phyloP scores from a whole-genome alignment of 2,888 invertebrate genomes.

The Vannuccia rotundouncinata region DNA sequence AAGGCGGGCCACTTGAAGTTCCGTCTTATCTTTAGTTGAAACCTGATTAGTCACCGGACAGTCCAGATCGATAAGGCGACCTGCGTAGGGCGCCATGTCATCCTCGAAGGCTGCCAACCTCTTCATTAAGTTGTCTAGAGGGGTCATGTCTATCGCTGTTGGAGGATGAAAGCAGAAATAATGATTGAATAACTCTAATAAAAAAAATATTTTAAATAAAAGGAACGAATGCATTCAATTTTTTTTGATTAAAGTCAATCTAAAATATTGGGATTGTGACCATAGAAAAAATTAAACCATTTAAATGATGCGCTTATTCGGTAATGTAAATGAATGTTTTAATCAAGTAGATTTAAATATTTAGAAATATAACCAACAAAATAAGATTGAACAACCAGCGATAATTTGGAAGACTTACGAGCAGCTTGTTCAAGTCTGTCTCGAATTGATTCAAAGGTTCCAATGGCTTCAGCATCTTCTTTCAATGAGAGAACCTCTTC shows the following conservation, averaged over 20 bases:
- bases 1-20: not conserved
- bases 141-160: not conserved
- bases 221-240: too few relatives aligned
- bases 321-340: too few relatives aligned
- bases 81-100: not conserved
- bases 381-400: too few relatives aligned
- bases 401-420: not conserved
- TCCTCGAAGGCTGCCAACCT: not conserved
- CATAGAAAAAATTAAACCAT: too few relatives aligned
- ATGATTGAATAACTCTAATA: too few relatives aligned
- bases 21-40: not conserved
- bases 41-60: not conserved
- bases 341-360: too few relatives aligned
- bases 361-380: too few relatives aligned
- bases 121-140: not conserved
- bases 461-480: conserved; percentile 45
- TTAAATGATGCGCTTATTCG: too few relatives aligned
- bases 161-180: conserved; percentile 40
- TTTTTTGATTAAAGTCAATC: too few relatives aligned
- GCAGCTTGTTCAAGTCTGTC: conserved; percentile 39
- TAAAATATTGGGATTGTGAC: too few relatives aligned
- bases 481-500: conserved; percentile 48
- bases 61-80: not conserved
- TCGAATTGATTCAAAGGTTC: conserved; percentile 46
- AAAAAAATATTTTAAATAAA: too few relatives aligned